A percentile compares a stretch with the other conserved stretches of the same genome.
These are phyloP conservation scores for Cheilosia grossa DNA, from an alignment of 2,888 invertebrate genomes.

Conservation along the genomic window DNA sequence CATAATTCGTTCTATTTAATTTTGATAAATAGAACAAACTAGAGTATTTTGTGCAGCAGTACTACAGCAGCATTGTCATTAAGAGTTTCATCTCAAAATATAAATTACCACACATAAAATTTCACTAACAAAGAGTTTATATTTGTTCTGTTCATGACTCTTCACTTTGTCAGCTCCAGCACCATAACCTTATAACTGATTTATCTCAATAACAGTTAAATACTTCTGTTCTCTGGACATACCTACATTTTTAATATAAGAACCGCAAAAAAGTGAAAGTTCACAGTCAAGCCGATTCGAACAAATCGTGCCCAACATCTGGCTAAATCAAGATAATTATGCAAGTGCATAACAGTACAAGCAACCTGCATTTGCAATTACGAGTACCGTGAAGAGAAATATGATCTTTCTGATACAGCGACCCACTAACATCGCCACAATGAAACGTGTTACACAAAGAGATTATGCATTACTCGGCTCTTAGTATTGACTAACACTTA, in stretches of 20 bases:
- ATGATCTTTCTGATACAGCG: slow-evolving; percentile 68
- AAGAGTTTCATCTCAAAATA: too few species aligned
- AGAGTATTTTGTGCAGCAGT: too few species aligned
- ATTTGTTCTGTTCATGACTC: too few species aligned
- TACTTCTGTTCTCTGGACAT: neutral
- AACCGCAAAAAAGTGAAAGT: slow-evolving; percentile 50
- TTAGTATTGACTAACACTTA: slow-evolving; percentile 77
- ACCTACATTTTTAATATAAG: neutral
- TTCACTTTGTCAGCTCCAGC: too few species aligned
- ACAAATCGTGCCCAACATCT: slow-evolving; percentile 2
- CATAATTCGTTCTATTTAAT: too few species aligned
- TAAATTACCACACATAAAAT: too few species aligned
- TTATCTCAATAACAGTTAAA: neutral
- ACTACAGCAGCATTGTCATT: too few species aligned
- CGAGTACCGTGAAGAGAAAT: slow-evolving; percentile 43
- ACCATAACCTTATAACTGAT: too few species aligned
- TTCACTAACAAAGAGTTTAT: too few species aligned
- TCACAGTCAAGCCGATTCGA: neutral
- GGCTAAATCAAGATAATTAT: slow-evolving; percentile 26
- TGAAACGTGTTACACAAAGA: slow-evolving; percentile 62
- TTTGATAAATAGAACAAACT: too few species aligned
- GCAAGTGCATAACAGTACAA: slow-evolving; percentile 48
- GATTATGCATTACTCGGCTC: slow-evolving; percentile 29
- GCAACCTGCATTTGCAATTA: slow-evolving; percentile 62
- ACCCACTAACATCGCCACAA: slow-evolving; percentile 73